Base-by-base conservation (phyloP, 2,113 vertebrate genomes). In the Lampris megalopsis region DNA sequence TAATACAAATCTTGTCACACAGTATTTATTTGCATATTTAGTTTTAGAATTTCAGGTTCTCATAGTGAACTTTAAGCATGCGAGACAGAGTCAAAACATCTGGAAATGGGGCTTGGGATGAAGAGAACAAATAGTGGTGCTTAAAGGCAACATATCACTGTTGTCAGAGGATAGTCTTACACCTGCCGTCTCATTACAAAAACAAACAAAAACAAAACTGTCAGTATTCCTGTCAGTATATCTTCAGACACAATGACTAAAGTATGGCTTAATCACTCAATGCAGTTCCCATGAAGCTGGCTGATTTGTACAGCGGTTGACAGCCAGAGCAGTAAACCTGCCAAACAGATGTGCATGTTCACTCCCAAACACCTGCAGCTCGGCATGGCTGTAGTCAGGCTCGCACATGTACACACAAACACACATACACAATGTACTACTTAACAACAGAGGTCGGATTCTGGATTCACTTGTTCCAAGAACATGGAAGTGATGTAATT, bases 281-380 rank as follows among this genome's bases (percentile, higher is more conserved):
- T 86, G 78, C 61, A 52, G 2, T 81, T 66, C 66, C 77, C 67
- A 86, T 87, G 89, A 90, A 90, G 65, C 75, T 50, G 0, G 0
- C 53, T 59, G 65, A 87, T 91, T 88, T 77, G 90, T 90, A 82
- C 61, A 72, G 48, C 74, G 45, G 71, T 73, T 24, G 54, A 86
- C 79, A 69, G 72, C 62, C 68, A 40, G 1, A 63, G 78, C 88
- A 82, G 84, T 91, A 89, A 89, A 84, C 49, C 88, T 91, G 89
- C 63, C 91, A 84, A 67, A 74, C 43, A 83, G 84, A 86, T 70
- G 71, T 90, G 85, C 77, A 63, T 75, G 67, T 83, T 84, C 63
- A 88, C 73, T 3, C 56, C 13, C 74, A 59, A 24, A 52, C 72
- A 58, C 62, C 24, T 24, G 24, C 43, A 83, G 84, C 84, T 70